A percentile compares a stretch with the other conserved stretches of the same genome.
phyloP scores from a whole-genome alignment of 2,888 invertebrate species.

The Epirrhoe alternata region DNA sequence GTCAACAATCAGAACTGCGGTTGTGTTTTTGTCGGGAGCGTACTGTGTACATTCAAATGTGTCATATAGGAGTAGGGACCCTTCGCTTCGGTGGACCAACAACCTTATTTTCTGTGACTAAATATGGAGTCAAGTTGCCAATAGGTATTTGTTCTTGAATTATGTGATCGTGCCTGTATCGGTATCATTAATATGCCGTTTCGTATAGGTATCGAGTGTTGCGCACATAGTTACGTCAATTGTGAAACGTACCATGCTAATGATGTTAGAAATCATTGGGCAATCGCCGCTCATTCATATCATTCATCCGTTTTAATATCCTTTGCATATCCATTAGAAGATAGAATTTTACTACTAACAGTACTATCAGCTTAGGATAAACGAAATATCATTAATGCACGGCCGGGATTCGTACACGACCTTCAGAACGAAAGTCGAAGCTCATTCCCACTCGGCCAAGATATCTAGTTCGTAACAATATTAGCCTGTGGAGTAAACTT shows the following conservation, averaged over 20 bases:
- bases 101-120: conserved; percentile 2
- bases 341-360: neutral
- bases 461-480: neutral
- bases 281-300: conserved; percentile 19
- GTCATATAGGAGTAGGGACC: too few relatives aligned
- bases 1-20: too few relatives aligned
- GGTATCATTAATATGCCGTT: conserved; percentile 9
- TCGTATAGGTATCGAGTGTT: conserved; percentile 7
- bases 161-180: neutral
- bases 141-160: conserved; percentile 8
- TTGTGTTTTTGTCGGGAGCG: too few relatives aligned
- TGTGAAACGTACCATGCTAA: conserved; percentile 17
- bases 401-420: neutral
- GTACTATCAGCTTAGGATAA: too few relatives aligned
- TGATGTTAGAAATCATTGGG: conserved; percentile 25
- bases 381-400: neutral
- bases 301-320: conserved; percentile 8
- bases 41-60: too few relatives aligned
- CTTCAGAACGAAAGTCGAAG: neutral
- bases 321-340: neutral
- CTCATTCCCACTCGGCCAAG: neutral
- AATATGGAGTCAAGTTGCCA: conserved; percentile 7
- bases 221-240: conserved; percentile 13
- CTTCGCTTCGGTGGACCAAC: conserved; percentile 4
- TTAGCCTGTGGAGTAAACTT: neutral